These are phyloP conservation scores for Melopsittacus undulatus DNA, from an alignment of 2,797 vertebrate species.

Conservation along the genomic window DNA sequence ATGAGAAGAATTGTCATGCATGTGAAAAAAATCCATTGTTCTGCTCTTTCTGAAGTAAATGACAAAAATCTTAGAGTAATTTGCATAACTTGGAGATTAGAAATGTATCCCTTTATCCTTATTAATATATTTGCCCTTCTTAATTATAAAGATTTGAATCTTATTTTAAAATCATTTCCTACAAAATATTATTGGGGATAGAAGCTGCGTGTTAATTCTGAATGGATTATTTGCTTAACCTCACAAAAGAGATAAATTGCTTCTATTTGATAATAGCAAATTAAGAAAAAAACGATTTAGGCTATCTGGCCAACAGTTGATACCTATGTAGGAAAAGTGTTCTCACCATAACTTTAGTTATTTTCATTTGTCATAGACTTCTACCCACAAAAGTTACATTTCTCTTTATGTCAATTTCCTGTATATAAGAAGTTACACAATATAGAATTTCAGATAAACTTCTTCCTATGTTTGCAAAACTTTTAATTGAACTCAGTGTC, in stretches of 20 bases:
- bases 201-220: slow-evolving; percentile 75
- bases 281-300: slow-evolving; percentile 4
- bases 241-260: slow-evolving; percentile 72
- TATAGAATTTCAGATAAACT: slow-evolving; percentile 30
- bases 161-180: slow-evolving; percentile 77
- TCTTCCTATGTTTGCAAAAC: background rate
- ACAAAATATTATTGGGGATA: slow-evolving; percentile 75
- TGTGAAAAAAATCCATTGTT: slow-evolving; percentile 75
- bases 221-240: slow-evolving; percentile 72
- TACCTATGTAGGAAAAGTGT: slow-evolving; percentile 23
- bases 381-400: slow-evolving; percentile 32
- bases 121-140: slow-evolving; percentile 81
- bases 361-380: slow-evolving; percentile 34
- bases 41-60: slow-evolving; percentile 75
- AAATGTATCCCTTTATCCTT: slow-evolving; percentile 80
- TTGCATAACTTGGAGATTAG: slow-evolving; percentile 81
- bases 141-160: slow-evolving; percentile 87
- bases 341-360: slow-evolving; percentile 25
- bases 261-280: slow-evolving; percentile 71
- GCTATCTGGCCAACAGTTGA: slow-evolving; percentile 58
- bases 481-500: background rate
- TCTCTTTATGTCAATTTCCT: slow-evolving; percentile 22
- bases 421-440: background rate
- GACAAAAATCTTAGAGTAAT: slow-evolving; percentile 78
- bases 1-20: slow-evolving; percentile 57